Percentiles rank a stretch among this genome's conserved stretches.
Conservation (phyloP, 2,797 vertebrate species). For the Tachyglossus aculeatus region DNA sequence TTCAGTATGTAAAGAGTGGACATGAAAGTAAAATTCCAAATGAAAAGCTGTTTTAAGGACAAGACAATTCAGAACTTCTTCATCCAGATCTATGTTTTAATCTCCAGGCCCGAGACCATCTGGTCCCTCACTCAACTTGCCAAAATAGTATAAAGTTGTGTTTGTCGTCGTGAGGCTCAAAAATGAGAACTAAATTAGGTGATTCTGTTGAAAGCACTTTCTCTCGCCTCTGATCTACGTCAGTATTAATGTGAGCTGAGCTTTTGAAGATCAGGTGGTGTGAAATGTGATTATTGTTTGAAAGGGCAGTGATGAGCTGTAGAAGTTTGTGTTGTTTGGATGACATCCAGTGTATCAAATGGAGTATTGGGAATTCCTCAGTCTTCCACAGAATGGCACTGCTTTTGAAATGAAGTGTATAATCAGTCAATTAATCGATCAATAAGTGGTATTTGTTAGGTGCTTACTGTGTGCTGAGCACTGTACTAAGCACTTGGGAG, state of each 20-base stretch:
- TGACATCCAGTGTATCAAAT: background rate
- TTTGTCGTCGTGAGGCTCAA: constrained; percentile 2
- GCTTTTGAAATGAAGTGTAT: background rate
- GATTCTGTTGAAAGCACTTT: background rate
- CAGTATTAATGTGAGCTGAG: background rate
- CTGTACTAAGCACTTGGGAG: too few species aligned
- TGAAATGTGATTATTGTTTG: background rate
- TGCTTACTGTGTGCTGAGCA: too few species aligned
- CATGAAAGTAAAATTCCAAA: too few species aligned
- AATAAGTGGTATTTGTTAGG: too few species aligned
- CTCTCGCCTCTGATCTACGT: background rate
- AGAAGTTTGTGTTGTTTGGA: fast-evolving
- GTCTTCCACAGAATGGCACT: fast-evolving
- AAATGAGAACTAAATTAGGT: background rate
- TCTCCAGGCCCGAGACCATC: background rate
- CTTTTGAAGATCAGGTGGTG: background rate
- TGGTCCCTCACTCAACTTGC: background rate
- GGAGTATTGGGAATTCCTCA: fast-evolving
- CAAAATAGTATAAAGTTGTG: background rate
- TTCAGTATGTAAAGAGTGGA: too few species aligned
- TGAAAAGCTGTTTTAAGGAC: too few species aligned
- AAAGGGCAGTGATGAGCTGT: background rate
- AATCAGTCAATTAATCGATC: too few species aligned
- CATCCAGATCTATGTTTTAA: too few species aligned
- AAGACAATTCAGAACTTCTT: too few species aligned